These are phyloP conservation scores for Phylloscopus trochilus DNA, from an alignment of 2,113 vertebrate genomes.

Conservation along the genomic window DNA sequence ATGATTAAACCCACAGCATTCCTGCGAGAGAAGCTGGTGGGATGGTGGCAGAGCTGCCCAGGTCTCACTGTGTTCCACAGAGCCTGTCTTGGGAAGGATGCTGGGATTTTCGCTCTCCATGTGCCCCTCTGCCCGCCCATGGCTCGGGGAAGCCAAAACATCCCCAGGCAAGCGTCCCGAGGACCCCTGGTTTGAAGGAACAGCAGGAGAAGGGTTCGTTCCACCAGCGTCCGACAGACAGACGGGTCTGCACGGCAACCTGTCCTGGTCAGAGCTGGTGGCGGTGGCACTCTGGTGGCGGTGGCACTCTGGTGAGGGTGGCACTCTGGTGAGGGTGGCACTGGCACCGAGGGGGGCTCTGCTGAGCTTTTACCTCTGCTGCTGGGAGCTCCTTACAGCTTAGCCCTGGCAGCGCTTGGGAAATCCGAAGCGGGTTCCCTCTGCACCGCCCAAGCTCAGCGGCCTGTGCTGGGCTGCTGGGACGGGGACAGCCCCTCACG, in stretches of 20 bases:
- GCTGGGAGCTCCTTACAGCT: accelerated
- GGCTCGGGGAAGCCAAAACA: not conserved
- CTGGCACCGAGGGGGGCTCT: not conserved
- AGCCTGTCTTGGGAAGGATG: not conserved
- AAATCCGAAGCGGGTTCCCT: accelerated
- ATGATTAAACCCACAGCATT: not conserved
- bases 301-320: accelerated
- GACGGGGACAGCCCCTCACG: accelerated
- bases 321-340: not conserved
- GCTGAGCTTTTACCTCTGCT: not conserved
- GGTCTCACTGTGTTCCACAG: not conserved
- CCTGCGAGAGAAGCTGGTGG: not conserved
- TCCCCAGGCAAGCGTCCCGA: accelerated
- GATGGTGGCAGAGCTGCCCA: not conserved
- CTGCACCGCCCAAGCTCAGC: accelerated
- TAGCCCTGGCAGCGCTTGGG: not conserved
- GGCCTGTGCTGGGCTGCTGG: not conserved
- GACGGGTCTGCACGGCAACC: not conserved
- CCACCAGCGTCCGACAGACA: not conserved
- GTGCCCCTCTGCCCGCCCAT: accelerated
- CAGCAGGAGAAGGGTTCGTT: not conserved
- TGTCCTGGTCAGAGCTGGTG: not conserved
- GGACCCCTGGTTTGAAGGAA: not conserved
- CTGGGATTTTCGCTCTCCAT: not conserved
- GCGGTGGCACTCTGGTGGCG: not conserved